Evolutionary conservation across 2,888 invertebrate genomes (phyloP), one percentile per base, ranked within the genome.

Genomic region (Sturmia bella): DNA sequence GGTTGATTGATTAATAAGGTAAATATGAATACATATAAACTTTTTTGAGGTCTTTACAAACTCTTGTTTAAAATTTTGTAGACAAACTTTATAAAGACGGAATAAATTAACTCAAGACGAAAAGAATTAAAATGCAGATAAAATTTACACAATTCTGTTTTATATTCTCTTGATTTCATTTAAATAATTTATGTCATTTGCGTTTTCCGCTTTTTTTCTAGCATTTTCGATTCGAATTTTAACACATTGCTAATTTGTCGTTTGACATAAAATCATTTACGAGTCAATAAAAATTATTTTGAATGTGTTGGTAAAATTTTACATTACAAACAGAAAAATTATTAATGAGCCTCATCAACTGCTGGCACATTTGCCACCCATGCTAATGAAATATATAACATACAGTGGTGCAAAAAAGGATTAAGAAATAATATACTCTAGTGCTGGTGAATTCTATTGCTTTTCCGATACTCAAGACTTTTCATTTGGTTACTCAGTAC

Each of bases 201-300:
- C 57, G 41, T 43, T 52, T 73, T 54, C 32, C 54, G 48, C 21
- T 52, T 15, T 11, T 48, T 24, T 19, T 59, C 27, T 19, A n/a
- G 11, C 15, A 39, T 66, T 50, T 57, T 69, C 39, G 15, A 43
- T 54, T 66, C 57, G 19, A 32, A 50, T 54, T 66, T 76, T 45
- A 61, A 43, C 76, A 69, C 68, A 57, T 81, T 63, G 73, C 81
- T 77, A 77, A 81, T 81, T 77, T 81, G 76, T 81, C 68, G 72
- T 81, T 81, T 77, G 81, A 73, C 81, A 81, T 77, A 73, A 81
- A 81, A 81, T 68, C 76, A 77, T 81, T 81, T 81, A 81, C 56
- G 81, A 81, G 68, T 50, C 81, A 73, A 77, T 81, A 81, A 81
- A 81, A 81, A 57, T 56, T 63, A 19, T n/a, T 80, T 48, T 68